Percentiles rank a stretch among this genome's conserved stretches.
Evolutionary conservation across 2,113 vertebrate genomes (phyloP).

Genomic region (Salvelinus alpinus): DNA sequence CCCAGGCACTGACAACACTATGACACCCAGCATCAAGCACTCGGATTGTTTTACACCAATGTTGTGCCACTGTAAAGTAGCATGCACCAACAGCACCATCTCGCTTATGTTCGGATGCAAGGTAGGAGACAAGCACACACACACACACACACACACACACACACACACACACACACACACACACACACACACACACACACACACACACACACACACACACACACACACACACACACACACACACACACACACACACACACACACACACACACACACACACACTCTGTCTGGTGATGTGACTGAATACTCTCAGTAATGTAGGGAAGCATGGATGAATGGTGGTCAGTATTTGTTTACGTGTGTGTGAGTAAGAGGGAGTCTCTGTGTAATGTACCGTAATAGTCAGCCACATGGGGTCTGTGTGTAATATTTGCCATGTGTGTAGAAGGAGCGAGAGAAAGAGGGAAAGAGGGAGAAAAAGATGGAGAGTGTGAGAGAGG

Average conservation of each 20-base stretch:
- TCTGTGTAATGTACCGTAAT: not conserved
- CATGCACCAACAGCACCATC: conserved; percentile 76
- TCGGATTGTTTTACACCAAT: conserved; percentile 78
- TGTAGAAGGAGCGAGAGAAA: not conserved
- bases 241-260: too few species aligned
- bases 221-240: too few species aligned
- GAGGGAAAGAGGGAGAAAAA: not conserved
- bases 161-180: too few species aligned
- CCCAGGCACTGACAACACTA: conserved; percentile 65
- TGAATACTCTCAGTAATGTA: not conserved
- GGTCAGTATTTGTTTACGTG: not conserved
- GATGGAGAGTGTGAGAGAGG: not conserved
- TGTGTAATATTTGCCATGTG: not conserved
- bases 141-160: too few species aligned
- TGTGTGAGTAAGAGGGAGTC: not conserved
- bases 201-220: too few species aligned
- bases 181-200: too few species aligned
- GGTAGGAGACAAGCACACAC: conserved; percentile 55
- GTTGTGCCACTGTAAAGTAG: conserved; percentile 81
- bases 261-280: too few species aligned
- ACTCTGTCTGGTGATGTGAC: not conserved
- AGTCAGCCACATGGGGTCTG: not conserved
- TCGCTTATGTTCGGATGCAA: conserved; percentile 82
- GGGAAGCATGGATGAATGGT: not conserved
- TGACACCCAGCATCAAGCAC: conserved; percentile 79